Percentiles rank a stretch among this genome's conserved stretches.
phyloP scores from a whole-genome alignment of 1,140 invertebrate genomes.

The Homalodisca vitripennis region DNA sequence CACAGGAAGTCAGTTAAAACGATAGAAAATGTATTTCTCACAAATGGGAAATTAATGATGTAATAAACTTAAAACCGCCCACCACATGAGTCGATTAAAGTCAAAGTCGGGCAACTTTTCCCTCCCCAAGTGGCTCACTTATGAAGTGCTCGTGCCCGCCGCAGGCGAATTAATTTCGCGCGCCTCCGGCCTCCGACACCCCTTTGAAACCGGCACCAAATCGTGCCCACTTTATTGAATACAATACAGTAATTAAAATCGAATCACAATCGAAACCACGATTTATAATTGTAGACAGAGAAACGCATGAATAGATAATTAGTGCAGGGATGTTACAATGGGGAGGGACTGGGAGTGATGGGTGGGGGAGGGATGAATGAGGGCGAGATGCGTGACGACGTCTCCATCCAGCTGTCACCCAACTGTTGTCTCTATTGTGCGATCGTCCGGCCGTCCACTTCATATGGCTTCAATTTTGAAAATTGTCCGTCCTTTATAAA shows the following conservation, averaged over 20 bases:
- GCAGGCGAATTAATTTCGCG: constrained; percentile 8
- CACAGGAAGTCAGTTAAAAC: no score
- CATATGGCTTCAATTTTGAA: constrained; percentile 10
- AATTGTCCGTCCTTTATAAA: not conserved
- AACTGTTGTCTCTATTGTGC: not conserved
- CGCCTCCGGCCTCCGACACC: not conserved
- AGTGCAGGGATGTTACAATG: not conserved
- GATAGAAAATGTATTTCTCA: no score
- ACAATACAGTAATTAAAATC: constrained; percentile 16
- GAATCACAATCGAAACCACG: not conserved
- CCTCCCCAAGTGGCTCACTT: not conserved
- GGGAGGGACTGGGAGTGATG: constrained; percentile 28
- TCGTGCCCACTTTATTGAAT: not conserved
- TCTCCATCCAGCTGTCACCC: constrained; percentile 3
- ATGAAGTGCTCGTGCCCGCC: not conserved
- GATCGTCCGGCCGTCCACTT: not conserved
- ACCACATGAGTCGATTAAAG: no score
- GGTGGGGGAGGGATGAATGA: constrained; percentile 36
- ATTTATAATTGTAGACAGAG: constrained; percentile 2
- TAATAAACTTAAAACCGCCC: not conserved
- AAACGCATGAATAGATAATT: constrained; percentile 27
- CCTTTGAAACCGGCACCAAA: no score
- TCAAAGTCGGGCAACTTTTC: no score
- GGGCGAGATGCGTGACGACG: constrained; percentile 25
- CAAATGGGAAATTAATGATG: no score